These are phyloP conservation scores for Drosophila nigrodunni DNA, from an alignment of 1,140 invertebrate genomes.

Conservation along the genomic window DNA sequence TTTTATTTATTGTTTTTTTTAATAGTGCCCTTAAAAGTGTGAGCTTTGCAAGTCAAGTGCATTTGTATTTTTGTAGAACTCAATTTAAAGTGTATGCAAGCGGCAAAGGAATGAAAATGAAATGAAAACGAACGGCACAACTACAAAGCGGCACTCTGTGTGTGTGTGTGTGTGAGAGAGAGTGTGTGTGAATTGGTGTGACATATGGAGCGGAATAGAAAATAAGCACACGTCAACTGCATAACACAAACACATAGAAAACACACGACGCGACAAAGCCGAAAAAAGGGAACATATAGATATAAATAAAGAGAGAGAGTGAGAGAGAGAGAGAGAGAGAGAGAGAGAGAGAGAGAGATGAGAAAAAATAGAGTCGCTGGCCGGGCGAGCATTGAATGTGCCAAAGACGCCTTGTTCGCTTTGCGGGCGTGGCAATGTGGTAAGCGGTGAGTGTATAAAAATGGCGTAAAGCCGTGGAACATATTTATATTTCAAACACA, in stretches of 20 bases:
- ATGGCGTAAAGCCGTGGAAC: slow-evolving; percentile 71
- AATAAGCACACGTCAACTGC: slow-evolving; percentile 83
- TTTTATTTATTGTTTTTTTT: too few relatives aligned
- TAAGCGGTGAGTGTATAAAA: slow-evolving; percentile 68
- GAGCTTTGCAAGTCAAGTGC: background rate
- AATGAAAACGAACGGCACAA: slow-evolving; percentile 34
- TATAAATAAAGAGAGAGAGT: slow-evolving; percentile 16
- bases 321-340: slow-evolving; percentile 17
- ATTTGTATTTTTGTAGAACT: background rate
- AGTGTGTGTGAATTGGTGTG: slow-evolving; percentile 53
- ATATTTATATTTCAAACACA: slow-evolving; percentile 73
- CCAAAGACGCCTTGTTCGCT: slow-evolving; percentile 21
- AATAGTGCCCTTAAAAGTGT: too few relatives aligned
- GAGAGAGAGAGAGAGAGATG: background rate
- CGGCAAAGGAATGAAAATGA: slow-evolving; percentile 28
- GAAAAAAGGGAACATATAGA: slow-evolving; percentile 38
- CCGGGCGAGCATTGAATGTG: slow-evolving; percentile 28
- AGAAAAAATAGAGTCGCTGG: slow-evolving; percentile 13
- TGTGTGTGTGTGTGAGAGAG: slow-evolving; percentile 26
- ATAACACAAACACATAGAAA: slow-evolving; percentile 78
- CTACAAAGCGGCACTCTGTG: slow-evolving; percentile 32
- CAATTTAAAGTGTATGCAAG: slow-evolving; percentile 13
- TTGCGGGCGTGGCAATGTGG: slow-evolving; percentile 16
- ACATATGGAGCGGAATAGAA: slow-evolving; percentile 82
- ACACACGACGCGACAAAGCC: slow-evolving; percentile 75